Base-by-base conservation (phyloP, 2,797 vertebrate genomes). In the Labeo calbasu region DNA sequence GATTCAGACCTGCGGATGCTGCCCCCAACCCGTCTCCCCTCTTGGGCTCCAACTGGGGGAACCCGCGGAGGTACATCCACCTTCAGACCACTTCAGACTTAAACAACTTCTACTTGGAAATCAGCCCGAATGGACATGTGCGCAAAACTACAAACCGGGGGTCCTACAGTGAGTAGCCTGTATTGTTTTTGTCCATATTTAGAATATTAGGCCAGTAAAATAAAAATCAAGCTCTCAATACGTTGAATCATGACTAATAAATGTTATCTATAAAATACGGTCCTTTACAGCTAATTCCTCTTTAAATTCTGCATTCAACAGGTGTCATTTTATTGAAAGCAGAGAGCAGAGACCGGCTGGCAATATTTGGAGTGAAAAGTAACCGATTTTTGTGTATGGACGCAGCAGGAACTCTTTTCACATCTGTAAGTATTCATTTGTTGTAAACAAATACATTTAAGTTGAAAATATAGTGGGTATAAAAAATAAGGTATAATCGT, bases 41-140 rank as follows among this genome's bases (percentile, higher is more conserved):
- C 87, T 93, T 97, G 6, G 92, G 92, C 77, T 95, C 96, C 89
- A 95, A 91, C 93, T 98, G 97, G 97, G 95, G 96, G 0, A 96
- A 93, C 65, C 95, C 94, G 73, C 94, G 96, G 83, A 93, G 79
- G 88, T 96, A 96, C 88, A 88, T 94, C 36, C 98, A 99, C 92
- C 95, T 99, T 89, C 98, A 98, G 91, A 98, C 98, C 0, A 96
- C 96, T 80, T 96, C 96, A 28, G 94, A 95, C 86, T 93, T 93
- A 68, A 96, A 91, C 93, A 98, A 96, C 93, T 96, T 96, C 93
- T 98, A 99, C 91, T 92, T 99, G 89, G 97, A 98, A 88, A 98
- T 99, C 92, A 94, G 93, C 0, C 84, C 93, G 0, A 96, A 96
- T 0, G 98, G 98, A 75, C 94, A 93, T 0, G 90, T 99, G 84